Conservation (phyloP, 2,113 vertebrate species). For the Laticauda colubrina region DNA sequence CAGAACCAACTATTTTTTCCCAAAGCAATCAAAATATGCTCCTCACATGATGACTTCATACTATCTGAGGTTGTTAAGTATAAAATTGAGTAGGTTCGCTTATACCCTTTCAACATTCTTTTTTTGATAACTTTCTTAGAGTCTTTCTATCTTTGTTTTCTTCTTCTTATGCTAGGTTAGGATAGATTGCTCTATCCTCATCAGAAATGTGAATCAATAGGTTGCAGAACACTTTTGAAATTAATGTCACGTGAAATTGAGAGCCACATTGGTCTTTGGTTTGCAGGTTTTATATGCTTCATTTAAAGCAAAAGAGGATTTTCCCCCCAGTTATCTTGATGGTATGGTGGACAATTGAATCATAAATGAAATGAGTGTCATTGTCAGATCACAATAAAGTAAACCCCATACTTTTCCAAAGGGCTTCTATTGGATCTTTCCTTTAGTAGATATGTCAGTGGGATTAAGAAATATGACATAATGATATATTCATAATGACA, state of each 20-base stretch:
- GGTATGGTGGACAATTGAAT: not conserved
- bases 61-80: not conserved
- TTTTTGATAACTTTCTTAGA: not conserved
- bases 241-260: not conserved
- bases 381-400: not conserved
- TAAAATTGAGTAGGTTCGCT: not conserved
- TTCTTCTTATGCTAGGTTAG: not conserved
- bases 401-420: not conserved
- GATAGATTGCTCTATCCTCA: not conserved
- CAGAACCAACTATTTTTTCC: not conserved
- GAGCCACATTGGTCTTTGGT: not conserved
- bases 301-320: not conserved
- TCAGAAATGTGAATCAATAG: not conserved
- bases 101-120: not conserved
- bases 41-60: not conserved
- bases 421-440: not conserved
- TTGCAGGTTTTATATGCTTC: not conserved
- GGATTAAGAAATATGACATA: conserved; percentile 37
- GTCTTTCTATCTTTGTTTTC: not conserved
- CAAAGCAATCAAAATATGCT: not conserved
- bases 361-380: conserved; percentile 2
- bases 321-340: not conserved
- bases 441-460: not conserved
- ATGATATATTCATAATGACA: conserved; percentile 54
- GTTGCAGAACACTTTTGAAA: not conserved